These are phyloP conservation scores for Festucalex cinctus DNA, from an alignment of 2,113 vertebrate genomes.

Conservation along the genomic window DNA sequence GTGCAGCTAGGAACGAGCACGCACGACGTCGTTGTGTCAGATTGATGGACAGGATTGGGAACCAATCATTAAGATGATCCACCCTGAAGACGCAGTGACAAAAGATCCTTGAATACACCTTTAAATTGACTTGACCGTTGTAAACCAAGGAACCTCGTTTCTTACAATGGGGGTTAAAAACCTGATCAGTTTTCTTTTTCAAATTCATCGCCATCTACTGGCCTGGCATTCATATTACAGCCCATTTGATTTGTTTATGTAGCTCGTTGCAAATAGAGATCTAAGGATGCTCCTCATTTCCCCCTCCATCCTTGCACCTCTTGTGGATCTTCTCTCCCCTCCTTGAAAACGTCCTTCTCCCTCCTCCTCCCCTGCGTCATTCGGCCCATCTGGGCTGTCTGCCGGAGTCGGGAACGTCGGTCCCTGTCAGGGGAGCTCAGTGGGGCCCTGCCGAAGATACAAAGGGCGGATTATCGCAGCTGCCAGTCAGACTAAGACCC, in stretches of 20 bases:
- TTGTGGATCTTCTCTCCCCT: slow-evolving; percentile 20
- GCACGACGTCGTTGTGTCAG: too few species aligned
- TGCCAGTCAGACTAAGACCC: slow-evolving; percentile 80
- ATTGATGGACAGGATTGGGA: too few species aligned
- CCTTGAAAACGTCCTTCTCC: slow-evolving; percentile 11
- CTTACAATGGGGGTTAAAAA: too few species aligned
- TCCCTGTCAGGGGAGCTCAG: slow-evolving; percentile 70
- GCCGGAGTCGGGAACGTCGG: slow-evolving; percentile 63
- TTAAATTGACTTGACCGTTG: too few species aligned
- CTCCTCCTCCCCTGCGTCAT: slow-evolving; percentile 41
- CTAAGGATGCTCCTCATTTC: background rate
- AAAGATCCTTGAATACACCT: too few species aligned
- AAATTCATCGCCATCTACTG: background rate
- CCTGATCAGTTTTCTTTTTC: too few species aligned
- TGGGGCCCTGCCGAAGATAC: slow-evolving; percentile 73
- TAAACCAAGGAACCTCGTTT: too few species aligned
- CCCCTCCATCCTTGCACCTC: slow-evolving; percentile 9
- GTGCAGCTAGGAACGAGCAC: too few species aligned
- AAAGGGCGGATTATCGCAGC: slow-evolving; percentile 80
- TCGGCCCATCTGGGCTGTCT: slow-evolving; percentile 76
- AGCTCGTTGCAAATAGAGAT: background rate
- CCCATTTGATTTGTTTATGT: background rate
- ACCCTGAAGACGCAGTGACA: too few species aligned
- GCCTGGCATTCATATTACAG: background rate
- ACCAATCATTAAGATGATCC: too few species aligned